These are phyloP conservation scores for Aphidoletes aphidimyza DNA, from an alignment of 2,888 invertebrate genomes.

Conservation along the genomic window DNA sequence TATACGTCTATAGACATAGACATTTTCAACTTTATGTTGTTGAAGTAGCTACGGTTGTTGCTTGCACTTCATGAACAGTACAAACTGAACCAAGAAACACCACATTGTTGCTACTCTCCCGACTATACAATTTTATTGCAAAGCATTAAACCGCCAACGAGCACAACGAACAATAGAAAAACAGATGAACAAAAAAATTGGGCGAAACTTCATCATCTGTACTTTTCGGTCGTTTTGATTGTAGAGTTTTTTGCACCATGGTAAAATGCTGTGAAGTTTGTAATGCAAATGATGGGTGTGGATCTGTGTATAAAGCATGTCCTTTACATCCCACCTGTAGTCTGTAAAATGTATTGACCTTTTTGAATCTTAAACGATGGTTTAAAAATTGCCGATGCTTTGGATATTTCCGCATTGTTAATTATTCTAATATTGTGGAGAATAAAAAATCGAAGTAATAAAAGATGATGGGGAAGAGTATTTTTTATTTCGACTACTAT, in stretches of 20 bases:
- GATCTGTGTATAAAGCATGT: too few relatives aligned
- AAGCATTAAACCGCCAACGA: not conserved
- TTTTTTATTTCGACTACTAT: too few relatives aligned
- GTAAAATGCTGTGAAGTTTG: not conserved
- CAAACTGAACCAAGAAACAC: not conserved
- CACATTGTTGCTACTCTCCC: conserved; percentile 12
- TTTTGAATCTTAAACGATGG: too few relatives aligned
- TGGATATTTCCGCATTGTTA: too few relatives aligned
- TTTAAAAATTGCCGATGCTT: too few relatives aligned
- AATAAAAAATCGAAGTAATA: too few relatives aligned
- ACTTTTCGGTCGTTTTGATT: conserved; percentile 45
- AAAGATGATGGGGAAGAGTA: too few relatives aligned
- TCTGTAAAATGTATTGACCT: too few relatives aligned
- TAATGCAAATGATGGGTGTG: too few relatives aligned
- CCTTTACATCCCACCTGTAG: too few relatives aligned
- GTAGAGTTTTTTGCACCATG: not conserved
- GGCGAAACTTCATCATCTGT: conserved; percentile 48
- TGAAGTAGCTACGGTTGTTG: not conserved
- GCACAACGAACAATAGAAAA: not conserved
- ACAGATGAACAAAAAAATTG: not conserved
- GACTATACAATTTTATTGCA: not conserved
- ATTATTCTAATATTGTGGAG: too few relatives aligned
- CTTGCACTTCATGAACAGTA: not conserved
- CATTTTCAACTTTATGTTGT: conserved; percentile 26
- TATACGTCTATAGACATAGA: not conserved